Evolutionary conservation across 2,113 vertebrate species (phyloP).

Genomic region (Carassius gibelio): DNA sequence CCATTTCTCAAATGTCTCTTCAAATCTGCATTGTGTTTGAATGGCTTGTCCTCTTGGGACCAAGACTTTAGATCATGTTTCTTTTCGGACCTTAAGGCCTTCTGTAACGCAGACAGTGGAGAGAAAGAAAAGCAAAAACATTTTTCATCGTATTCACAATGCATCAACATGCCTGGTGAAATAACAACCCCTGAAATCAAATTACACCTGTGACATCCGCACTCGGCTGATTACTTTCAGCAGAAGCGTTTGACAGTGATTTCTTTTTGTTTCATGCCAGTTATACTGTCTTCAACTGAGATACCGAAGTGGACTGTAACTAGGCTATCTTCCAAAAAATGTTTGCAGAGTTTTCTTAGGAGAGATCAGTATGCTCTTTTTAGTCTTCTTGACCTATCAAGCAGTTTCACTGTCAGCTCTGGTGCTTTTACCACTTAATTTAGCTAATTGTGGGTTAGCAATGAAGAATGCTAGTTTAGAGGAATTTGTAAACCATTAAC

Average conservation of each 20-base stretch:
- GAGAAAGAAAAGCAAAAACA: slow-evolving; percentile 52
- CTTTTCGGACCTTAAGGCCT: slow-evolving; percentile 46
- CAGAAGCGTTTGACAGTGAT: slow-evolving; percentile 47
- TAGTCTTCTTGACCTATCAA: slow-evolving; percentile 39
- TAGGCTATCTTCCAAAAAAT: slow-evolving; percentile 59
- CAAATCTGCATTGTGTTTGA: slow-evolving; percentile 40
- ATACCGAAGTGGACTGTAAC: slow-evolving; percentile 55
- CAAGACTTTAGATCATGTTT: slow-evolving; percentile 55
- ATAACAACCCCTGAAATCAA: slow-evolving; percentile 45
- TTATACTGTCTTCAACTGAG: slow-evolving; percentile 62
- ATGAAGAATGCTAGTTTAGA: slow-evolving; percentile 52
- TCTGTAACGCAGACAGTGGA: slow-evolving; percentile 39
- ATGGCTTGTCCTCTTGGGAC: slow-evolving; percentile 52
- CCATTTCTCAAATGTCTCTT: slow-evolving; percentile 58
- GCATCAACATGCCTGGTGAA: slow-evolving; percentile 29
- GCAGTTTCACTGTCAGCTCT: slow-evolving; percentile 64
- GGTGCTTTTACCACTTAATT: slow-evolving; percentile 58
- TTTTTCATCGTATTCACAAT: slow-evolving; percentile 55
- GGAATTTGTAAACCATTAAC: slow-evolving; percentile 73
- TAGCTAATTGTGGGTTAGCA: slow-evolving; percentile 66
- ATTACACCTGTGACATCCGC: background rate
- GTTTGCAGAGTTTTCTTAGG: slow-evolving; percentile 30
- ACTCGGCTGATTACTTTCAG: background rate
- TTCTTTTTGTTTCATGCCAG: slow-evolving; percentile 52
- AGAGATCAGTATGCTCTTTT: slow-evolving; percentile 34